Percentiles rank a stretch among this genome's conserved stretches.
phyloP scores from a whole-genome alignment of 2,113 vertebrate species.

The Eurypyga helias region DNA sequence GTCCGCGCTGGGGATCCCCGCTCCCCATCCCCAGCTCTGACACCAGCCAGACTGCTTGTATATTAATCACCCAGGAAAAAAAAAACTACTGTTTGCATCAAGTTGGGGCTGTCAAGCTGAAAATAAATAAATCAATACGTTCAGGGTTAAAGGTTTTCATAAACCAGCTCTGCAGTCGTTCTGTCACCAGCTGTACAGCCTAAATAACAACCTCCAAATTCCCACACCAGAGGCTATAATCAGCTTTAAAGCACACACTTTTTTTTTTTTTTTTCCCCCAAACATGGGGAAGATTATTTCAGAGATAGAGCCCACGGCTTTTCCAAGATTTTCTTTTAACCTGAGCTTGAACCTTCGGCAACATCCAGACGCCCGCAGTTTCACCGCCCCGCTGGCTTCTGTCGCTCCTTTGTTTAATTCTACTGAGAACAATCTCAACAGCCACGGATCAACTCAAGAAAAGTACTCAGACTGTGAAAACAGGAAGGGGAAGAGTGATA shows the following conservation, averaged over 20 bases:
- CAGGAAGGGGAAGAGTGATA: neutral
- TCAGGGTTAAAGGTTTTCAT: conserved; percentile 15
- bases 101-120: neutral
- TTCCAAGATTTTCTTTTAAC: neutral
- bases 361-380: rapidly evolving
- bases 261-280: neutral
- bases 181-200: neutral
- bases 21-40: neutral
- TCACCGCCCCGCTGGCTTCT: neutral
- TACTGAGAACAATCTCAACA: neutral
- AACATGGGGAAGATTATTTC: neutral
- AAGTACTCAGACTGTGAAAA: neutral
- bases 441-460: neutral
- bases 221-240: neutral
- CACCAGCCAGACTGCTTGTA: neutral
- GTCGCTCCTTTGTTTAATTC: neutral
- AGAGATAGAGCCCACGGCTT: neutral
- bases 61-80: neutral
- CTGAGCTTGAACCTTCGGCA: neutral
- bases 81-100: neutral
- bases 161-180: neutral
- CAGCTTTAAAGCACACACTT: neutral
- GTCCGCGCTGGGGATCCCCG: neutral
- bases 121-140: neutral
- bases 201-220: neutral